phyloP scores from a whole-genome alignment of 2,797 vertebrate genomes.

The Leptodactylus fallax region DNA sequence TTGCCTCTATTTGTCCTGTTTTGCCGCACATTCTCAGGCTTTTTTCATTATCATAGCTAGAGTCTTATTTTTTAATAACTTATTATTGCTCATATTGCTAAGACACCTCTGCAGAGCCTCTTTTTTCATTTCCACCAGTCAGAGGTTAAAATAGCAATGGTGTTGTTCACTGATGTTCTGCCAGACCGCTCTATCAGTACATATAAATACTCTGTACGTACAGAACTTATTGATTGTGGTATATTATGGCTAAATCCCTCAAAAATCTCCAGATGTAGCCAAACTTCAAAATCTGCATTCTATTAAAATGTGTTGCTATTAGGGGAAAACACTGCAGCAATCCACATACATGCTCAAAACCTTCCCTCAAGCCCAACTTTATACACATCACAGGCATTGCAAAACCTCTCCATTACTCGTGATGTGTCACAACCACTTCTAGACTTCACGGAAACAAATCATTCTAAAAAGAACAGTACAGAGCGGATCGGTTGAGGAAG shows the following conservation, averaged over 20 bases:
- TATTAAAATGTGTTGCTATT: conserved; percentile 28
- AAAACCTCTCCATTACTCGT: conserved; percentile 20
- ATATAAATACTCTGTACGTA: conserved; percentile 15
- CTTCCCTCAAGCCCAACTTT: not conserved
- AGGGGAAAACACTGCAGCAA: not conserved
- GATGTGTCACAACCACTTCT: conserved; percentile 47
- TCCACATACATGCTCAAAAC: not conserved
- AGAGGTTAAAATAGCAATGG: conserved; percentile 30
- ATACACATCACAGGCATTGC: conserved; percentile 22
- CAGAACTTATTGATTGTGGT: conserved; percentile 24
- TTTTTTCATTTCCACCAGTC: conserved; percentile 22
- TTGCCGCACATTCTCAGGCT: not conserved
- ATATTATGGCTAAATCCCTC: conserved; percentile 34
- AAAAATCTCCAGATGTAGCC: conserved; percentile 48
- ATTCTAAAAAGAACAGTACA: conserved; percentile 35
- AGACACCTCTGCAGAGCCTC: not conserved
- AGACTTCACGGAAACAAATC: conserved; percentile 34
- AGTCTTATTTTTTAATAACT: not conserved
- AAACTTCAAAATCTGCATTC: conserved; percentile 23
- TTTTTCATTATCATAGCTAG: conserved; percentile 7
- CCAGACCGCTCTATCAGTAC: conserved; percentile 26
- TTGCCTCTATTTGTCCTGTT: not conserved
- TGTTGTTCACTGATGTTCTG: conserved; percentile 35
- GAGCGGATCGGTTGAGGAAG: conserved; percentile 14
- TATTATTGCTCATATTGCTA: conserved; percentile 27